Conservation (phyloP, 2,113 vertebrate genomes). For the Phainopepla nitens region DNA sequence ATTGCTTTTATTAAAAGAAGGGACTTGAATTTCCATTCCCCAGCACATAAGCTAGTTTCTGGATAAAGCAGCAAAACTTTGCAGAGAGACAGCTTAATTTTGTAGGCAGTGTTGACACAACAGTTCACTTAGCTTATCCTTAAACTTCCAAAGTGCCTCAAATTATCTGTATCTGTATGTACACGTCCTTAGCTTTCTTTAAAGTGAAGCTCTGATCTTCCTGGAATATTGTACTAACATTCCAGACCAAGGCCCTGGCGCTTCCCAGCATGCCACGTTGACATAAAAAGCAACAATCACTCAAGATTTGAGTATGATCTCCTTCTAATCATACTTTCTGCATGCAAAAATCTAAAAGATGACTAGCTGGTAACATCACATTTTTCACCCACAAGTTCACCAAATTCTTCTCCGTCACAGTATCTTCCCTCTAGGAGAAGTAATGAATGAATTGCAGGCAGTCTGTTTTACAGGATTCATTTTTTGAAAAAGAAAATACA, state of each 20-base stretch:
- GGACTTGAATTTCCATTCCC: background rate
- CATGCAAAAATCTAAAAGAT: background rate
- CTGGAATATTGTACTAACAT: constrained; percentile 32
- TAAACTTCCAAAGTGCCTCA: constrained; percentile 23
- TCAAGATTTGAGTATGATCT: background rate
- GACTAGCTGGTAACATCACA: background rate
- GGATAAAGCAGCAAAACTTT: background rate
- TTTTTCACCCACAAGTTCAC: background rate
- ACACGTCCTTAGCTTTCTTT: background rate
- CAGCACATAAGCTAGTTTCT: background rate
- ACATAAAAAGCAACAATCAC: background rate
- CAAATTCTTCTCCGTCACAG: fast-evolving
- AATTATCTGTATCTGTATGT: constrained; percentile 26
- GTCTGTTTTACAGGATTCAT: background rate
- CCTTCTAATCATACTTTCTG: background rate
- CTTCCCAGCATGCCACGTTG: background rate
- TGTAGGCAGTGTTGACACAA: constrained; percentile 34
- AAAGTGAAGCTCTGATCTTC: constrained; percentile 44
- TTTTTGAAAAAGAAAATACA: background rate
- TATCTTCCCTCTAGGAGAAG: background rate
- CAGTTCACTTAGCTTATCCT: background rate
- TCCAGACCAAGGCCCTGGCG: background rate
- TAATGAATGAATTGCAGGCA: background rate
- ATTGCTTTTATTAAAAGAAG: background rate
- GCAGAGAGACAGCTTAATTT: constrained; percentile 6